These are phyloP conservation scores for Anhinga anhinga DNA, from an alignment of 2,113 vertebrate species.

Conservation along the genomic window DNA sequence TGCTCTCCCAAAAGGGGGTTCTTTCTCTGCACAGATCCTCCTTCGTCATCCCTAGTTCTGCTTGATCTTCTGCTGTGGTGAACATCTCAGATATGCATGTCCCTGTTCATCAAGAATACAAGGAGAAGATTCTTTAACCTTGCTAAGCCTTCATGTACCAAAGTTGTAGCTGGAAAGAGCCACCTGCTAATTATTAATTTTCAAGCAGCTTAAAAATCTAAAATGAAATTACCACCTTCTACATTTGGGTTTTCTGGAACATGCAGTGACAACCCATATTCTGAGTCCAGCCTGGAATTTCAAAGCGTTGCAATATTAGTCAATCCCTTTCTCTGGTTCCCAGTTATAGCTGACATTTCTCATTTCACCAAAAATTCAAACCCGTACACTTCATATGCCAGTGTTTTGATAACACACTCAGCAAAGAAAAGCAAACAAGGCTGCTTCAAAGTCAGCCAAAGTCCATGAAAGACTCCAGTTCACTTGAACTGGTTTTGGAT, in stretches of 20 bases:
- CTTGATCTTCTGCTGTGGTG: neutral
- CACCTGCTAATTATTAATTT: neutral
- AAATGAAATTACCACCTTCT: neutral
- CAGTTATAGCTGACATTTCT: neutral
- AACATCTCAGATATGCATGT: neutral
- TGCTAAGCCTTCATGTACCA: neutral
- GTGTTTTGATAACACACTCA: neutral
- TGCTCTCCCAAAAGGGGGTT: neutral
- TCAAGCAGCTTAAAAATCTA: neutral
- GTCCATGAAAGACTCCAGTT: neutral
- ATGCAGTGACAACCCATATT: neutral
- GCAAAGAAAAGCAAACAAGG: neutral
- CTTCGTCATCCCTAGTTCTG: neutral
- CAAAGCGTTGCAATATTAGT: neutral
- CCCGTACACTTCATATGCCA: neutral
- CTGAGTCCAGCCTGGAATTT: neutral
- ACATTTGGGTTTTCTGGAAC: neutral
- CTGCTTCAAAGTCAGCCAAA: neutral
- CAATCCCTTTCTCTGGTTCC: neutral
- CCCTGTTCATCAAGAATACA: neutral
- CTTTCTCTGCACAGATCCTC: neutral
- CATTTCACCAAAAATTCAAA: neutral
- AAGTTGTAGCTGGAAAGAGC: neutral
- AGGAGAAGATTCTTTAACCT: neutral
- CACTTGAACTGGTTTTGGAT: neutral